Percentiles rank a stretch among this genome's conserved stretches.
These are phyloP conservation scores for Dinothrombium tinctorium DNA, from an alignment of 1,140 invertebrate genomes.

Conservation along the genomic window DNA sequence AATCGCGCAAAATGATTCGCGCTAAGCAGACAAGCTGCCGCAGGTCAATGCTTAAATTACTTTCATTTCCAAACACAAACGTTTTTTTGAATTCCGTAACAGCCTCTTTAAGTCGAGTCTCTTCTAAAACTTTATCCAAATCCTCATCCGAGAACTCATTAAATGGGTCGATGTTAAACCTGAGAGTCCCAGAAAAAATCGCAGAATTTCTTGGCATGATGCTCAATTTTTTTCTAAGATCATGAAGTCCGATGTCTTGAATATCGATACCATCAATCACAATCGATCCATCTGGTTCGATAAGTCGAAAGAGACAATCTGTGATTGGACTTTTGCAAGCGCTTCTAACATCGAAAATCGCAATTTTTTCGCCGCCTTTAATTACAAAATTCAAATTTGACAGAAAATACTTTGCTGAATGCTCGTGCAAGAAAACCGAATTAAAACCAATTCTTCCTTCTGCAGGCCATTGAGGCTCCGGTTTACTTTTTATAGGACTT, in stretches of 20 bases:
- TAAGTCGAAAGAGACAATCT: constrained; percentile 48
- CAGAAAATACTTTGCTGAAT: constrained; percentile 28
- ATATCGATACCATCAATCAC: constrained; percentile 22
- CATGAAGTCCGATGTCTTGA: constrained; percentile 13
- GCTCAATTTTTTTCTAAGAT: constrained; percentile 18
- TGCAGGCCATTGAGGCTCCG: constrained; percentile 33
- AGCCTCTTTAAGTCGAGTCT: constrained; percentile 16
- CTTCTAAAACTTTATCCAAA: constrained; percentile 17
- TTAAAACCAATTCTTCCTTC: constrained; percentile 38
- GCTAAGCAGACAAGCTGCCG: constrained; percentile 65
- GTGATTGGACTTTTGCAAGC: constrained; percentile 78
- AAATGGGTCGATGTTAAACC: constrained; percentile 20
- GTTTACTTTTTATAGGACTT: constrained; percentile 4
- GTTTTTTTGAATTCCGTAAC: constrained; percentile 12
- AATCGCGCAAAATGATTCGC: constrained; percentile 55
- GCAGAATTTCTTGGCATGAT: constrained; percentile 36
- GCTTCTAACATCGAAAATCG: constrained; percentile 63
- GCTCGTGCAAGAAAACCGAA: constrained; percentile 38
- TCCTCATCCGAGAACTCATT: constrained; percentile 15
- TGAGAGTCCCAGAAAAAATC: constrained; percentile 23
- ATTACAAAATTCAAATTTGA: constrained; percentile 18
- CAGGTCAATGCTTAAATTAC: constrained; percentile 43
- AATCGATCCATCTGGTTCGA: constrained; percentile 34
- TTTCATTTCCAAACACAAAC: constrained; percentile 20
- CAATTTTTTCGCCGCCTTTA: constrained; percentile 33